Base-by-base conservation (phyloP, 37 sponge, comb jelly and placozoan species). In the Aplysina aerophoba region DNA sequence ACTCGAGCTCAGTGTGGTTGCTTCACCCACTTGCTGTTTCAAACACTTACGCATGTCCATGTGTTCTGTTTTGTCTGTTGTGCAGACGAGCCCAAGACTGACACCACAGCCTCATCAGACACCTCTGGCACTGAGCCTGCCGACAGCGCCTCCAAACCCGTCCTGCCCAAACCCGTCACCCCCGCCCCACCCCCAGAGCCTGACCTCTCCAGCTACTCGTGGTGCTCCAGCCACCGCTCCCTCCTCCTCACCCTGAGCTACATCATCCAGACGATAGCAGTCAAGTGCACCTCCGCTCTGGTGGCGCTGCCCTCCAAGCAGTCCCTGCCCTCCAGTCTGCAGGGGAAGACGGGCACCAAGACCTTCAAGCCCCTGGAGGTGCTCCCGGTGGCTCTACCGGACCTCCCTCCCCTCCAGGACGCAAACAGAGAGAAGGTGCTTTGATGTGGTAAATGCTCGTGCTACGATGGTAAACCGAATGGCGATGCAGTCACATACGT, bases 231-330 rank as follows among this genome's bases (percentile, higher is more conserved):
- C 24, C 96, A 96, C 64, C 69, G 71, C 37, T 27, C 82, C 0
- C 34, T 93, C 25, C 25, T 96, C 73, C 66, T 84, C 15, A 84
- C 87, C 33, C 86, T 96, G 27, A 69, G 82, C 44, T 88, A 83
- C 34, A 58, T 96, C 39, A 62, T 96, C 33, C 96, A 96, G 73
- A 91, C 90, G 0, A 62, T 91, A 22, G 88, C 96, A 20, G 55
- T 93, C 25, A 31, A 67, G 13, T 96, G 95, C 58, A 92, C 96
- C 3, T 86, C 90, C 21, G 95, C 96, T 13, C 86, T 89, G 56
- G 90, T 94, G 15, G 69, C 86, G 27, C 67, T 84, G n/a, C 85
- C 73, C 27, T 25, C 81, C 72, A 62, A 41, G 40, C 33, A 24
- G 0, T 30, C 50, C 34, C 25, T 57, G 15, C 82, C 73, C 1